Evolutionary conservation across 2,113 vertebrate genomes (phyloP), one percentile per base, ranked within the genome.

Genomic region (Columbina picui): DNA sequence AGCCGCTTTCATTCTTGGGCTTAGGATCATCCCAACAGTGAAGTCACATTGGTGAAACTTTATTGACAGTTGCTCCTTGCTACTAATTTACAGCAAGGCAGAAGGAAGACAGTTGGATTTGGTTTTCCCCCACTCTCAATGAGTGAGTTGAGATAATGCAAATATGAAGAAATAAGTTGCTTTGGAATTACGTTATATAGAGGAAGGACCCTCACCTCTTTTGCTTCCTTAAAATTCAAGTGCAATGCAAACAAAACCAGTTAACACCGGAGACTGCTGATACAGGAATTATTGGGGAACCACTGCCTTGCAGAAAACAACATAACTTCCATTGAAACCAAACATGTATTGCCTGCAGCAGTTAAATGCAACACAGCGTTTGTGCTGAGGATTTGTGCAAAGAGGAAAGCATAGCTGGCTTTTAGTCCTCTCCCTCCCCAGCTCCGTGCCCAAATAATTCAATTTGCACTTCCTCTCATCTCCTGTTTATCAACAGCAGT

Each of bases 21-120:
- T 90, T 77, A 45, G 21, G 78, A 93, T 90, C 59, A 32, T 70
- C 67, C 84, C 59, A 87, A 43, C 25, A 47, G 73, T 38, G 87
- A 89, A 90, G 50, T 81, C 63, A 82, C 10, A 3, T 27, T 65
- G 7, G 3, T 74, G 36, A 86, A 45, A 73, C 65, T 79, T 86
- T 50, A 68, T 27, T 73, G 67, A 9, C 77, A 79, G 57, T 29
- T 41, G 29, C 75, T 95, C 89, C 38, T 68, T 77, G 83, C 52
- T 84, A 79, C 65, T 80, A 95, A 88, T 80, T 90, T 89, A 94
- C 61, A 82, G 55, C 81, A 84, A 83, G 89, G 81, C 47, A 86
- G 82, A 91, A 85, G 76, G 68, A 95, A 95, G 43, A 68, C 16
- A 65, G 78, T 67, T 59, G 47, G 41, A 34, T 67, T 57, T 87